Evolutionary conservation across 2,113 vertebrate genomes (phyloP).

Genomic region (Podarcis muralis): DNA sequence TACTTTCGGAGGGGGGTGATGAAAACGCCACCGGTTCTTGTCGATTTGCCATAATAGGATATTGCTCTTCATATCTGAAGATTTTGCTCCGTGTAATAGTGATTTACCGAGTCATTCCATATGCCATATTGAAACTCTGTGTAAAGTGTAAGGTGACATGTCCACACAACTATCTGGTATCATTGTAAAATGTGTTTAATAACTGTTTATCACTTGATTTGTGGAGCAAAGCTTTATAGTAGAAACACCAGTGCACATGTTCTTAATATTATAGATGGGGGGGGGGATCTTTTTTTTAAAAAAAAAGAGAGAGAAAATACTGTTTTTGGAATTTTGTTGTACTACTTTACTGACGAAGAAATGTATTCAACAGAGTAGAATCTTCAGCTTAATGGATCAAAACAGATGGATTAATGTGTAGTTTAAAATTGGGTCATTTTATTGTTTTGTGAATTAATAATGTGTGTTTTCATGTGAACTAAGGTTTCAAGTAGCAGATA

Average conservation of each 20-base stretch:
- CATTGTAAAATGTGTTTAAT: conserved; percentile 68
- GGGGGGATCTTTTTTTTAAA: conserved; percentile 9
- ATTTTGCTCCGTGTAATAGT: conserved; percentile 55
- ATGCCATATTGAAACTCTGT: conserved; percentile 55
- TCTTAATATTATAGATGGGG: conserved; percentile 66
- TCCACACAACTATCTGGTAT: conserved; percentile 71
- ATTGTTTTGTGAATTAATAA: conserved; percentile 64
- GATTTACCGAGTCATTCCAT: conserved; percentile 49
- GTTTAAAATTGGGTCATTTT: conserved; percentile 61
- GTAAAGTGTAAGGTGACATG: conserved; percentile 60
- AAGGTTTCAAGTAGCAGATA: conserved; percentile 70
- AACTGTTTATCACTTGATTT: conserved; percentile 67
- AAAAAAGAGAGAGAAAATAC: not conserved
- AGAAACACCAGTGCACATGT: conserved; percentile 77
- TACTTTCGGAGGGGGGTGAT: conserved; percentile 16
- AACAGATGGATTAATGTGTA: conserved; percentile 68
- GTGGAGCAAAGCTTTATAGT: conserved; percentile 75
- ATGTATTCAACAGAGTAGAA: conserved; percentile 56
- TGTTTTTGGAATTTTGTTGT: conserved; percentile 65
- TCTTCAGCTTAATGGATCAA: conserved; percentile 66
- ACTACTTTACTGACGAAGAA: conserved; percentile 70
- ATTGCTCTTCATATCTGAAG: conserved; percentile 45
- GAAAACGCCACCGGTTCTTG: conserved; percentile 25
- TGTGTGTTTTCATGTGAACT: conserved; percentile 62
- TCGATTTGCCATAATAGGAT: conserved; percentile 33